Base-by-base conservation (phyloP, 2,797 vertebrate species). In the Carduelis carduelis region DNA sequence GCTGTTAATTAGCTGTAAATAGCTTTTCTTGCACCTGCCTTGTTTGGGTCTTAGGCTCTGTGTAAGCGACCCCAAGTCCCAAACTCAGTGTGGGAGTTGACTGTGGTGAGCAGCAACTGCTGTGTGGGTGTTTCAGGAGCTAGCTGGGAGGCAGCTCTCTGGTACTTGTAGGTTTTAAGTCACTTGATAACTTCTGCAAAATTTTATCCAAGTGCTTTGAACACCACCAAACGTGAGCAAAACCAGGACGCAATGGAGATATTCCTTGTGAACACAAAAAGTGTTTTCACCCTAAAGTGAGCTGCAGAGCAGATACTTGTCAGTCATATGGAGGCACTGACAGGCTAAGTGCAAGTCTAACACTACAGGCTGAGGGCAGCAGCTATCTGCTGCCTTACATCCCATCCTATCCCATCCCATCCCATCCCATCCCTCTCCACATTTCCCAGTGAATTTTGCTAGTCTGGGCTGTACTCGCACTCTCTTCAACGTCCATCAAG, bases 71-170 rank as follows among this genome's bases (percentile, higher is more conserved):
- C 91, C 69, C 68, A 64, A 49, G 47, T 85, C 90, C 80, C 47
- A 77, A 71, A 74, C 23, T 79, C 5, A 2, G 55, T 2, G 91
- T 91, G 74, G 90, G 93, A 76, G 93, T 94, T 95, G 90, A 76
- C 23, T 91, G 84, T 75, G 88, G 93, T n/a, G 83, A 93, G 72
- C 63, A 86, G 87, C 76, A 93, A 93, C 91, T 78, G 85, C 83
- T 81, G 35, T 6, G 90, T 94, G 88, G 96, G 94, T 46, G 92
- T 94, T 81, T 8, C 59, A 86, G 94, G 91, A 90, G 68, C 88
- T 65, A 57, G 64, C 85, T 93, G 77, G 77, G 83, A 87, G 90
- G 91, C 91, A 93, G 69, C 87, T 89, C 35, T 28, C 69, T 44
- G 44, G 26, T 61, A 61, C 85, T 83, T 81, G 57, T 4, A 59